phyloP scores from a whole-genome alignment of 2,113 vertebrate species.

The Tychaedon coryphoeus region DNA sequence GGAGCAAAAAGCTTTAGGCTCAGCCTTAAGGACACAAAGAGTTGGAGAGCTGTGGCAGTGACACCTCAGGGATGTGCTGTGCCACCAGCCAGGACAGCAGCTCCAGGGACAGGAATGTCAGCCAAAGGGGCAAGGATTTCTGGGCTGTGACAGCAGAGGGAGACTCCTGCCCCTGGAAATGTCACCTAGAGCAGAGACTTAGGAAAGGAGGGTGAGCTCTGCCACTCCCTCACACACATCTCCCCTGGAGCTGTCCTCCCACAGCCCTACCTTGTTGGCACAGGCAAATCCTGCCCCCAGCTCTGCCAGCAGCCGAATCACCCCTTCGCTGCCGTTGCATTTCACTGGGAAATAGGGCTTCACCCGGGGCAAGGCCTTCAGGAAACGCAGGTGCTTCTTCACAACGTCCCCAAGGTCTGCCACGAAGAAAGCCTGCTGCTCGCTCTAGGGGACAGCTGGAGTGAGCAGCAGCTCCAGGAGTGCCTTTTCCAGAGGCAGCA shows the following conservation, averaged over 20 bases:
- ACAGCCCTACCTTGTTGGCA: conserved; percentile 71
- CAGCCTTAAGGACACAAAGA: neutral
- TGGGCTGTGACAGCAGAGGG: neutral
- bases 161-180: neutral
- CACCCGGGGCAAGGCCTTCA: conserved; percentile 75
- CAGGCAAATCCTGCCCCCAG: conserved; percentile 80
- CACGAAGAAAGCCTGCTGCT: conserved; percentile 72
- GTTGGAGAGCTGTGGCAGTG: accelerated
- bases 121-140: neutral
- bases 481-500: neutral
- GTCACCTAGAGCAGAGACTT: neutral
- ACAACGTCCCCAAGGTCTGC: conserved; percentile 76
- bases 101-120: neutral
- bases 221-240: neutral
- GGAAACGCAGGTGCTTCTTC: conserved; percentile 75
- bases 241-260: neutral
- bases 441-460: conserved; percentile 17
- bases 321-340: conserved; percentile 75
- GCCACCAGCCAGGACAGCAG: neutral
- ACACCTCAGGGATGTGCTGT: neutral
- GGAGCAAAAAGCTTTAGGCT: neutral
- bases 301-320: conserved; percentile 76
- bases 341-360: conserved; percentile 74
- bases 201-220: neutral
- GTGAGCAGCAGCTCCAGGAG: neutral